Evolutionary conservation across 2,888 invertebrate genomes (phyloP), one percentile per base, ranked within the genome.

Genomic region (Melieria crassipennis): DNA sequence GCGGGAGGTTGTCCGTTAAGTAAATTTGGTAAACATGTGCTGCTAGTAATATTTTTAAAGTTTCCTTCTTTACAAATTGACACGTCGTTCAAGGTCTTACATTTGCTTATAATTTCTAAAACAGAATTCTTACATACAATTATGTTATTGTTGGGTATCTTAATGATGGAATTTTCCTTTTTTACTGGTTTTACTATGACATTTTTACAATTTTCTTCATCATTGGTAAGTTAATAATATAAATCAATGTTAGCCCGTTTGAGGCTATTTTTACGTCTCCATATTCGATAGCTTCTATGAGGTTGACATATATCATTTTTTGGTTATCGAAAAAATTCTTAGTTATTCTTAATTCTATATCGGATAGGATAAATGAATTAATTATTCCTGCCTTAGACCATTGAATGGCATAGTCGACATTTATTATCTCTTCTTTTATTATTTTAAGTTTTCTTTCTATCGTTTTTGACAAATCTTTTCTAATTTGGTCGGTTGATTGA

Each of bases 301-400:
- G 56, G n/a, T 56, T 56, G n/a, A 56, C 56, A 56, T 56, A 11
- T 10, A 56, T 56, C 56, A 63, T 47, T 10, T 56, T 56, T n/a
- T 63, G 63, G n/a, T 63, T 48, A 47, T 63, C 63, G 48, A 63
- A 63, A 48, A 63, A 63, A 47, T 63, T 4, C 47, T 63, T 63
- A 47, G 63, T 61, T 52, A 64, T 6, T 11, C 30, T 50, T 13
- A 63, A 16, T 65, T 65, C 65, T 11, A 42, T 1, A 43, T 55
- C 11, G 9, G 65, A 65, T n/a, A 65, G 13, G 7, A 56, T 65
- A 42, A 55, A 65, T 7, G 65, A 65, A 13, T 65, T 65, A 3
- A 65, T 43, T 13, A 56, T 48, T 4, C 9, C 16, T 11, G 65
- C 48, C 45, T 45, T 65, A 4, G 56, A 43, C 56, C 65, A 65